Conservation (phyloP, 2,113 vertebrate genomes). For the Tor tambroides region DNA sequence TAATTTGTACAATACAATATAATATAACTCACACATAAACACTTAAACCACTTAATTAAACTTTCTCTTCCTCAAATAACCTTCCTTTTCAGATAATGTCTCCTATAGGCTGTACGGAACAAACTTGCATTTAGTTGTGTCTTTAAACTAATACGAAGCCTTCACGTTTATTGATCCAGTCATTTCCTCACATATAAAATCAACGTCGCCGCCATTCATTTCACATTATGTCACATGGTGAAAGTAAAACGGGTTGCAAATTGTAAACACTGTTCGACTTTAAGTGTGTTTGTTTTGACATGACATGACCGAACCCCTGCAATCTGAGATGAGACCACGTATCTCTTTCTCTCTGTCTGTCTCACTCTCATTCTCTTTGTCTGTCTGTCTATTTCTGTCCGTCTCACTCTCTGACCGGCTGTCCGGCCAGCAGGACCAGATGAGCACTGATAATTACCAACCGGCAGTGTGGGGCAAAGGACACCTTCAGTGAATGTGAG, state of each 20-base stretch:
- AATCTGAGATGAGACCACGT: constrained; percentile 44
- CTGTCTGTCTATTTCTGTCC: constrained; percentile 34
- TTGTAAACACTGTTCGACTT: background rate
- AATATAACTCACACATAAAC: too few relatives aligned
- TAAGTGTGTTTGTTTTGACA: background rate
- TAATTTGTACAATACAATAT: too few relatives aligned
- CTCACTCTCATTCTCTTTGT: constrained; percentile 40
- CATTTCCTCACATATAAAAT: background rate
- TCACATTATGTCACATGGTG: background rate
- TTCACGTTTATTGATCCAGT: background rate
- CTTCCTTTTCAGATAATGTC: background rate
- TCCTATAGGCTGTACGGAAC: background rate
- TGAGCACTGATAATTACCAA: constrained; percentile 62
- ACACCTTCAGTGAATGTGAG: constrained; percentile 55
- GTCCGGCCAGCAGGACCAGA: constrained; percentile 63
- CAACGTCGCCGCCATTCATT: background rate
- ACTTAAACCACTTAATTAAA: background rate
- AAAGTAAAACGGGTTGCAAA: background rate
- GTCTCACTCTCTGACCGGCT: constrained; percentile 57
- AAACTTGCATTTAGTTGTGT: background rate
- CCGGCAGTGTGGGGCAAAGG: constrained; percentile 59
- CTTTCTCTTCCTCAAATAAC: background rate
- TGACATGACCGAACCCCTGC: background rate
- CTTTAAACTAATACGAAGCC: background rate
- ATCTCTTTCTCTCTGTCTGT: constrained; percentile 41